phyloP scores from a whole-genome alignment of 2,888 invertebrate species.

The Anarsia innoxiella region DNA sequence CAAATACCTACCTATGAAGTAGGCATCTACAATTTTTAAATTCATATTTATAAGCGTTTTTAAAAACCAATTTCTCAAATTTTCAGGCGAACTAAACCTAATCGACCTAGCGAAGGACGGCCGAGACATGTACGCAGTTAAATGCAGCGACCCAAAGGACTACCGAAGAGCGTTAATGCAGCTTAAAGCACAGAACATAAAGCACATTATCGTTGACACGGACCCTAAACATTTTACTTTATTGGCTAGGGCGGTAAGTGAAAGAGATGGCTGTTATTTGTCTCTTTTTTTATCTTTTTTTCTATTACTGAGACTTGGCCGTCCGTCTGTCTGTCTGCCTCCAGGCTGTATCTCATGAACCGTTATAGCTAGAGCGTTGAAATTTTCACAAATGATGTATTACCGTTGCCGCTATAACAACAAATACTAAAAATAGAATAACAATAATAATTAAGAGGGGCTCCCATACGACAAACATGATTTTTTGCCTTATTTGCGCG shows the following conservation, averaged over 20 bases:
- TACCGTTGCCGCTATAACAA: not conserved
- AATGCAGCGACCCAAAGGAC: constrained; percentile 76
- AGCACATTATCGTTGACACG: constrained; percentile 91
- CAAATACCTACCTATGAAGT: too few species aligned
- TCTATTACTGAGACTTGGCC: not conserved
- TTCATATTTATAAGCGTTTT: too few species aligned
- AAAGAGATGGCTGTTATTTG: too few species aligned
- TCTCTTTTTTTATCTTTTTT: not conserved
- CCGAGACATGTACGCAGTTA: constrained; percentile 79
- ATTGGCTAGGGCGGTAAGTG: constrained; percentile 90
- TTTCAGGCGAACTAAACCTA: constrained; percentile 86
- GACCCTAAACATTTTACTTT: constrained; percentile 86
- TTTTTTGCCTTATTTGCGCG: too few species aligned
- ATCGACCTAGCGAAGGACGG: constrained; percentile 83
- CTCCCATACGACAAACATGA: too few species aligned
- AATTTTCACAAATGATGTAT: not conserved
- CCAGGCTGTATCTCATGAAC: not conserved
- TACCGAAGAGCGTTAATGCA: constrained; percentile 86
- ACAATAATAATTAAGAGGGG: too few species aligned
- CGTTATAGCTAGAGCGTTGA: not conserved
- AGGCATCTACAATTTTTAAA: too few species aligned
- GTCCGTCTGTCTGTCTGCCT: not conserved
- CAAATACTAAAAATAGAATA: not conserved
- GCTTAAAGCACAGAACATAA: constrained; percentile 89
- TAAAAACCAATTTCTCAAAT: too few species aligned